phyloP scores from a whole-genome alignment of 2,797 vertebrate species.

The Acrossocheilus wenchowensis region DNA sequence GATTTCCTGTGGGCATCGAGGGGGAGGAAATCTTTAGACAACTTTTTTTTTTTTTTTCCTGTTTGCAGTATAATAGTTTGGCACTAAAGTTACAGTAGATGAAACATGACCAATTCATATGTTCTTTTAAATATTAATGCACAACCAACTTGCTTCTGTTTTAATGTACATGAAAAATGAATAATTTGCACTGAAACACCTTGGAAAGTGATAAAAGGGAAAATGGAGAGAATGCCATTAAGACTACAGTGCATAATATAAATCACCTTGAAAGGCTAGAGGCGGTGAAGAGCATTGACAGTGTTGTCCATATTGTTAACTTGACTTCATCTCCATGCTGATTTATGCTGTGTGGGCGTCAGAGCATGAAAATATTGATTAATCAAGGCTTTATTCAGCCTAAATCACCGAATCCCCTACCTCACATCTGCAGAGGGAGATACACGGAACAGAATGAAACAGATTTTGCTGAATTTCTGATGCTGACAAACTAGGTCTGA shows the following conservation, averaged over 20 bases:
- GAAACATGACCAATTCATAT: not conserved
- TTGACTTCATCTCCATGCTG: slow-evolving; percentile 46
- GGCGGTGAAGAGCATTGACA: slow-evolving; percentile 31
- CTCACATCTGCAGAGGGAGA: slow-evolving; percentile 28
- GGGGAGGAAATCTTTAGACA: slow-evolving; percentile 61
- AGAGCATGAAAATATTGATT: slow-evolving; percentile 42
- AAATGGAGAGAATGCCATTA: slow-evolving; percentile 29
- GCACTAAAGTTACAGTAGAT: not conserved
- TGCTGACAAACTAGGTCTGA: slow-evolving; percentile 9
- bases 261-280: slow-evolving; percentile 54
- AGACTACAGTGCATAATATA: slow-evolving; percentile 17
- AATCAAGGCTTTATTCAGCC: slow-evolving; percentile 40
- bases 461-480: slow-evolving; percentile 28
- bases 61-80: not conserved
- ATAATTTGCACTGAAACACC: not conserved
- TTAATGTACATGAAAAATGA: not conserved
- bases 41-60: not conserved
- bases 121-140: not conserved
- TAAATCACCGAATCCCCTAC: slow-evolving; percentile 13
- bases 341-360: slow-evolving; percentile 52
- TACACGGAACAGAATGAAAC: not conserved
- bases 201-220: slow-evolving; percentile 38
- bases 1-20: slow-evolving; percentile 61
- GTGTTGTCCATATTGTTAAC: slow-evolving; percentile 44
- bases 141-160: slow-evolving; percentile 1